Percentiles rank a stretch among this genome's conserved stretches.
phyloP scores from a whole-genome alignment of 1,140 invertebrate genomes.

The Saccostrea echinata region DNA sequence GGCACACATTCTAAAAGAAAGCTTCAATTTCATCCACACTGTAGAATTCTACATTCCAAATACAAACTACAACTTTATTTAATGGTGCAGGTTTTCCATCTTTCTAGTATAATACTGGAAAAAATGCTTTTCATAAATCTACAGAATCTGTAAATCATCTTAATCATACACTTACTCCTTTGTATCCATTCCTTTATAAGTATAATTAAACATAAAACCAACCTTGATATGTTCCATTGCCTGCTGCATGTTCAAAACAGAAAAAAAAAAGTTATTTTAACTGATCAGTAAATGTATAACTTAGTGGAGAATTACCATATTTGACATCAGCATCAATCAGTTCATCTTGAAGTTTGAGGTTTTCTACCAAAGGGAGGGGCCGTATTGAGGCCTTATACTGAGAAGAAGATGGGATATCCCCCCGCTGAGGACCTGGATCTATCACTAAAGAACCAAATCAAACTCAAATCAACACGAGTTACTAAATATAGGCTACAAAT shows the following conservation, averaged over 20 bases:
- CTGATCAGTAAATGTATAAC: neutral
- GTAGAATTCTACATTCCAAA: no score
- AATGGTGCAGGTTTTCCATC: no score
- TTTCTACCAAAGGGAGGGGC: slow-evolving; percentile 66
- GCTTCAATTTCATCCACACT: no score
- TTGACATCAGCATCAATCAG: slow-evolving; percentile 30
- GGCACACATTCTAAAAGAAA: slow-evolving; percentile 69
- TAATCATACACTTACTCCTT: neutral
- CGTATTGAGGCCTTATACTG: slow-evolving; percentile 70
- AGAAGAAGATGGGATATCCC: slow-evolving; percentile 68
- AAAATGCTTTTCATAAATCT: no score
- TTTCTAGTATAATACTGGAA: no score
- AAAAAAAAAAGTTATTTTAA: neutral
- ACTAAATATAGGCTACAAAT: slow-evolving; percentile 11
- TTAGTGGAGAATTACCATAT: slow-evolving; percentile 43
- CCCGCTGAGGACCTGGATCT: slow-evolving; percentile 61
- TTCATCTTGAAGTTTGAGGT: slow-evolving; percentile 35
- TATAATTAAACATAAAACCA: neutral
- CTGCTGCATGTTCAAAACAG: slow-evolving; percentile 44
- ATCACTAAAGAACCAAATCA: slow-evolving; percentile 54
- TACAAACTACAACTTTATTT: no score
- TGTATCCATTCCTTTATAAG: neutral
- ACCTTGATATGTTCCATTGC: slow-evolving; percentile 45
- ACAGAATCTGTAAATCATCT: no score
- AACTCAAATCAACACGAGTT: neutral